phyloP scores from a whole-genome alignment of 2,797 vertebrate species.

The Knipowitschia caucasica region DNA sequence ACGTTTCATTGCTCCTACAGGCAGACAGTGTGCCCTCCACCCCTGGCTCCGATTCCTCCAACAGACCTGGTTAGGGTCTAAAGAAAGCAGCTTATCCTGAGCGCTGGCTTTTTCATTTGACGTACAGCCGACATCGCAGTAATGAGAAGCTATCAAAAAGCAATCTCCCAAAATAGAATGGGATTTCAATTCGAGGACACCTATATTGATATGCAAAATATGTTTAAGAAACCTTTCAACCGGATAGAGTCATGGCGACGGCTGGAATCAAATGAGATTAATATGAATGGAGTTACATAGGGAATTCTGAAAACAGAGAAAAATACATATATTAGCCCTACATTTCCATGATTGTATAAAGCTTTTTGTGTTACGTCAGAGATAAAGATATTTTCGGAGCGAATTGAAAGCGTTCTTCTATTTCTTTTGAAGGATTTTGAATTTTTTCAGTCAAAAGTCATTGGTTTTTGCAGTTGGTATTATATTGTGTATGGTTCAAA shows the following conservation, averaged over 20 bases:
- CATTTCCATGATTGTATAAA: constrained; percentile 6
- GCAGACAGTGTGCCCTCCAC: neutral
- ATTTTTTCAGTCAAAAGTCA: neutral
- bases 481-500: neutral
- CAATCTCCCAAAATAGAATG: constrained; percentile 69
- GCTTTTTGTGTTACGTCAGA: neutral
- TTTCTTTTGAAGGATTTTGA: neutral
- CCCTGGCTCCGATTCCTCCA: constrained; percentile 23
- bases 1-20: too few relatives aligned
- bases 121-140: constrained; percentile 60
- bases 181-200: constrained; percentile 65
- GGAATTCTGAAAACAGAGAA: constrained; percentile 18
- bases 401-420: neutral
- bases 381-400: neutral
- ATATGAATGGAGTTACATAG: constrained; percentile 17
- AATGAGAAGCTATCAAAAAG: constrained; percentile 75
- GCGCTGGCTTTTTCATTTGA: constrained; percentile 75
- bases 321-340: constrained; percentile 34
- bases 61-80: constrained; percentile 44
- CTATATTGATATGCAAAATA: constrained; percentile 76
- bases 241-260: constrained; percentile 23
- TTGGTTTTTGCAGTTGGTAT: neutral
- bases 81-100: constrained; percentile 42
- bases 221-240: constrained; percentile 34
- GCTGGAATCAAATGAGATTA: constrained; percentile 33